Evolutionary conservation across 1,140 invertebrate genomes (phyloP), one percentile per base, ranked within the genome.

Genomic region (Heliconius himera): DNA sequence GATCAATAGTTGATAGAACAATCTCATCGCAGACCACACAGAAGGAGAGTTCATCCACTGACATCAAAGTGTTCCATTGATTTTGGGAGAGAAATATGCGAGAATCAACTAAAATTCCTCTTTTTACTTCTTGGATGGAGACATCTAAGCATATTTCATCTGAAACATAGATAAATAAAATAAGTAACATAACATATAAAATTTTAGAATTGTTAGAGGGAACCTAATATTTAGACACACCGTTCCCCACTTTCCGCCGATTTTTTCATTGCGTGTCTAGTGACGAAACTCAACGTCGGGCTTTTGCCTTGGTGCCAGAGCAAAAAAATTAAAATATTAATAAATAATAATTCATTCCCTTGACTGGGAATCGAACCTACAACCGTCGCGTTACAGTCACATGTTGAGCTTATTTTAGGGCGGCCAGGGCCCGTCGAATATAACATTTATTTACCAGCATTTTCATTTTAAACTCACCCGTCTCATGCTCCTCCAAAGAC

Each of bases 11-110:
- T 3, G 26, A 18, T 16, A 41, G 33, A 2, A 73, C 8, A 3
- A n/a, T 3, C 26, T 8, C 22, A 16, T 49, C 77, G 51, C 84
- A 85, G 0, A 80, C 82, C 60, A 29, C 8, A 18, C 60, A 66
- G 60, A 66, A 26, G 26, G 5, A 66, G 9, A 29, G 60, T 16
- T 29, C 60, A 13, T 29, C 60, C 60, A 26, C 22, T 29, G 9
- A 29, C 26, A 66, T 66, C 60, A 66, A 29, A 29, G 60, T 66
- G 26, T 66, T 66, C 60, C 60, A 66, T 66, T 66, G 60, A 66
- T 66, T 29, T 16, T 29, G 22, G 22, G 26, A 26, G 22, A 66
- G 60, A 66, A 29, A 66, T 66, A 66, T 66, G 22, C 26, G 9
- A 66, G 26, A 29, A 5, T 66, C n/a, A 3, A 66, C 60, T 66